Conservation (phyloP, 2,113 vertebrate genomes). For the Paraplagusia blochii region DNA sequence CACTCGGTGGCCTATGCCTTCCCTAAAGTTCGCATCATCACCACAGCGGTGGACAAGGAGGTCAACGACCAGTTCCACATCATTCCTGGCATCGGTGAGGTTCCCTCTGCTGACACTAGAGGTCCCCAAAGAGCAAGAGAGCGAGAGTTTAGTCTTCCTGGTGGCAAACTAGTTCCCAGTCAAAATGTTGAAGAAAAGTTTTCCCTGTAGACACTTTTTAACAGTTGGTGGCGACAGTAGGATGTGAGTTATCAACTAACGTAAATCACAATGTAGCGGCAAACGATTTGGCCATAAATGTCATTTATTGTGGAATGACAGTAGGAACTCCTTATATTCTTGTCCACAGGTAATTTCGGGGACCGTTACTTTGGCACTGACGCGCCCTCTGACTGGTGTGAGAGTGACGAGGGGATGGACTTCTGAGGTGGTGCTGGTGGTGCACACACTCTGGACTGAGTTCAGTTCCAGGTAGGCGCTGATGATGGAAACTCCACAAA, state of each 20-base stretch:
- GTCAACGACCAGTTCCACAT: constrained; percentile 91
- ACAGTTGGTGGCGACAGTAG: background rate
- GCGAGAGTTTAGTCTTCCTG: too few species aligned
- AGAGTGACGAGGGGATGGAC: constrained; percentile 80
- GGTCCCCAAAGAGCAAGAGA: too few species aligned
- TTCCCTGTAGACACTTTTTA: background rate
- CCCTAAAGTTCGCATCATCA: constrained; percentile 87
- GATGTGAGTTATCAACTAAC: too few species aligned
- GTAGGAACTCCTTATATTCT: background rate
- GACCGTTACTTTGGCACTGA: constrained; percentile 91
- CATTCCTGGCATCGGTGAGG: constrained; percentile 88
- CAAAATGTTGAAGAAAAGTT: too few species aligned
- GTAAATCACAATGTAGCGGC: too few species aligned
- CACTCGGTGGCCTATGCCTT: constrained; percentile 91
- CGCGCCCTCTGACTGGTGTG: constrained; percentile 78
- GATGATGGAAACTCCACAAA: background rate
- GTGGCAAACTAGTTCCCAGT: too few species aligned
- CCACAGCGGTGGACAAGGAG: constrained; percentile 87
- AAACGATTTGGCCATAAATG: too few species aligned
- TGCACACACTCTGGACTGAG: too few species aligned
- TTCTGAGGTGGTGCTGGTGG: constrained; percentile 60
- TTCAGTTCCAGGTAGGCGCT: background rate
- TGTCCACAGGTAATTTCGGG: constrained; percentile 84
- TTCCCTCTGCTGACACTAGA: too few species aligned
- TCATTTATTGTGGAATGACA: too few species aligned